Evolutionary conservation across 2,888 invertebrate species (phyloP), one percentile per base, ranked within the genome.

Genomic region (Chrysolina americana): DNA sequence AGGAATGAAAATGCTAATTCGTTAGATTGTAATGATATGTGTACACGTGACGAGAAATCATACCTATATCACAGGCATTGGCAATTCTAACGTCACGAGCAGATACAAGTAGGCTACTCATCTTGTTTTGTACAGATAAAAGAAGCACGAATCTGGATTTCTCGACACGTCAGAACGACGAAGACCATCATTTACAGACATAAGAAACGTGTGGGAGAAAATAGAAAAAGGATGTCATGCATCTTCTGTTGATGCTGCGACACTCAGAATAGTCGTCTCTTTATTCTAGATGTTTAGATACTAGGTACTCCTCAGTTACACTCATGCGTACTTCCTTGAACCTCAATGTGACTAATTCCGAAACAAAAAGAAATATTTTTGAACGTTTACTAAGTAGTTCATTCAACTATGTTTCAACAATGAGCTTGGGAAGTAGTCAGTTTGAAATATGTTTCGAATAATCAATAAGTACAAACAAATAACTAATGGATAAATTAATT

Each of bases 81-180:
- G 23, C 66, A 41, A 66, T 66, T 47, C 47, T 23, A 36, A n/a
- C 65, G 65, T 65, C 66, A 50, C 36, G 19, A 36, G 66, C 50
- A 50, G 66, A 66, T 66, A 28, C n/a, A 48, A 66, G 66, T 66
- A 66, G 48, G 50, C 65, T 65, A n/a, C 50, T 66, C 66, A 28
- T 71, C 74, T 76, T 65, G 76, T 78, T 76, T 76, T 73, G 69
- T 65, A 73, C 47, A 74, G 78, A 78, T 79, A 76, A 76, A 73
- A 70, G 65, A 70, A 62, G 76, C 79, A 79, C 79, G 79, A 79
- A 76, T 79, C 70, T 71, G 72, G 75, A 78, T 77, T 78, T 71
- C 74, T 77, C 72, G 73, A 79, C 76, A 74, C 76, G 75, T 78
- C 79, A 78, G 79, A 78, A 75, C 71, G 84, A 83, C 81, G 79